A percentile compares a stretch with the other conserved stretches of the same genome.
Conservation (phyloP, 2,888 invertebrate genomes). For the Lasioglossum morio region DNA sequence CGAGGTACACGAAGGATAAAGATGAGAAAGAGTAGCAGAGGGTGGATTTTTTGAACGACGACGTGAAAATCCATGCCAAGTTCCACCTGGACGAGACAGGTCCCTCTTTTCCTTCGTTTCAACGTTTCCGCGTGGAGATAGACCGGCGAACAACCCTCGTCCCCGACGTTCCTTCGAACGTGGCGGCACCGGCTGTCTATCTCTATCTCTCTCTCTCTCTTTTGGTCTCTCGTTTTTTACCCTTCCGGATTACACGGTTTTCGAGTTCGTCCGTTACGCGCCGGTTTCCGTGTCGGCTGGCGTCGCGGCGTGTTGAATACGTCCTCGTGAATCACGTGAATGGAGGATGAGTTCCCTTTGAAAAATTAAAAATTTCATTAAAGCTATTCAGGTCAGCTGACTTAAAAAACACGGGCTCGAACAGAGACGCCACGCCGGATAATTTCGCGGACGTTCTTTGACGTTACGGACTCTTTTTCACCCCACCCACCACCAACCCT, state of each 20-base stretch:
- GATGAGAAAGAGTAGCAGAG: background rate
- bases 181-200: background rate
- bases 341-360: conserved; percentile 23
- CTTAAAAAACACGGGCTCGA: conserved; percentile 32
- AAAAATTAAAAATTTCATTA: conserved; percentile 48
- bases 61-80: conserved; percentile 37
- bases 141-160: background rate
- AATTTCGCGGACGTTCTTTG: conserved; percentile 33
- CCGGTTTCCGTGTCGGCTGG: conserved; percentile 16
- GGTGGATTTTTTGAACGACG: conserved; percentile 25
- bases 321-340: conserved; percentile 42
- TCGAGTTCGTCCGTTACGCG: conserved; percentile 7
- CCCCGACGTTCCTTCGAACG: conserved; percentile 3
- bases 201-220: conserved; percentile 1
- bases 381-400: conserved; percentile 57
- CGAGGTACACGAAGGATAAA: background rate
- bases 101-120: conserved; percentile 19
- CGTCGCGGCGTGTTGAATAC: conserved; percentile 31
- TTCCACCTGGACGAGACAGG: conserved; percentile 29
- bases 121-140: conserved; percentile 7
- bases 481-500: too few relatives aligned
- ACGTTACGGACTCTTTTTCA: background rate
- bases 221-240: conserved; percentile 1
- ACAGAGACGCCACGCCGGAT: conserved; percentile 28
- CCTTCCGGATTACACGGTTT: conserved; percentile 36